Conservation (phyloP, 2,888 invertebrate species). For the Parnassius mnemosyne region DNA sequence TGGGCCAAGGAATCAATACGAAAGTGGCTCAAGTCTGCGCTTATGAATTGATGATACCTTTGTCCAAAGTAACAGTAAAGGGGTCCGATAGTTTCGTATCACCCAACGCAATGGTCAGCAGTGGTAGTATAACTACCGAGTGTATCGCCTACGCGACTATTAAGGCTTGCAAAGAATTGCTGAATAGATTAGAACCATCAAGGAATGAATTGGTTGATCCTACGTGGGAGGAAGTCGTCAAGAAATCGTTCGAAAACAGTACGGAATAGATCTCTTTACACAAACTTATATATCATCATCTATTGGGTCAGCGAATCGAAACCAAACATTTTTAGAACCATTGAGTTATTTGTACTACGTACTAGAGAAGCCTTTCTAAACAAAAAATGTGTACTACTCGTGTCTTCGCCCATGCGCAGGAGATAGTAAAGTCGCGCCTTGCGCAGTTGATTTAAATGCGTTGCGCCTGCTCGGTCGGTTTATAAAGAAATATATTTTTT, state of each 20-base stretch:
- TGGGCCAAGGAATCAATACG: constrained; percentile 88
- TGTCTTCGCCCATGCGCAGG: no score
- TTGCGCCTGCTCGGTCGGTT: no score
- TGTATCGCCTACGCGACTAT: constrained; percentile 80
- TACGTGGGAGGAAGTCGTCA: constrained; percentile 75
- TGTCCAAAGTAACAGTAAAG: constrained; percentile 81
- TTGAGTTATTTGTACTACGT: no score
- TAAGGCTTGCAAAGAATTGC: constrained; percentile 73
- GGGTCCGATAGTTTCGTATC: constrained; percentile 83
- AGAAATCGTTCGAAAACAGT: constrained; percentile 69
- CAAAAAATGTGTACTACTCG: no score
- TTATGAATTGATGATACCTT: constrained; percentile 82
- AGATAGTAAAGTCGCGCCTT: no score
- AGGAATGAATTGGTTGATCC: constrained; percentile 61
- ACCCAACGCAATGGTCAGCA: constrained; percentile 85
- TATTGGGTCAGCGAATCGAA: no score
- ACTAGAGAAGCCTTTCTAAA: no score
- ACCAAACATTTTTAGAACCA: no score
- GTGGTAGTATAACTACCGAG: constrained; percentile 87
- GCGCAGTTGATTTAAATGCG: no score
- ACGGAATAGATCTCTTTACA: neutral
- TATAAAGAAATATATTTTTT: no score
- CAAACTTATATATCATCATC: no score
- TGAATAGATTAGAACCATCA: constrained; percentile 65
- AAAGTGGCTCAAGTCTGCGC: constrained; percentile 87